Evolutionary conservation across 2,888 invertebrate species (phyloP), one percentile per base, ranked within the genome.

Genomic region (Chironomus riparius): DNA sequence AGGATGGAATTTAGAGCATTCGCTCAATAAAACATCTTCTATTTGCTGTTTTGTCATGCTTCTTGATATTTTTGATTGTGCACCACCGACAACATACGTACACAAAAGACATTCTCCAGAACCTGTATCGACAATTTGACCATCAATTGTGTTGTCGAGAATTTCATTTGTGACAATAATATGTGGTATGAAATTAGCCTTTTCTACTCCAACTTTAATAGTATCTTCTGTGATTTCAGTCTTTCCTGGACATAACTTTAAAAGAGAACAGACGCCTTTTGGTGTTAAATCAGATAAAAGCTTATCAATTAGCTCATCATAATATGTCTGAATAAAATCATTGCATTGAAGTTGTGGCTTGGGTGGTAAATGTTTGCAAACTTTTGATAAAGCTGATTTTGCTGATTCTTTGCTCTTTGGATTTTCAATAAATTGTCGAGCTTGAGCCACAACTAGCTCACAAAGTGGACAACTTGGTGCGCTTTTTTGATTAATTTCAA

Each of bases 381-480:
- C 86, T 77, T 87, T 87, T 79, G 90, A 87, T 18, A 95, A 85
- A 7, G 90, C 91, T 13, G 86, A 80, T 79, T 89, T 87, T 79
- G 95, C 92, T 79, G 86, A 88, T 21, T 85, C 88, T 88, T 92
- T 91, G 47, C 92, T 92, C 80, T 88, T 91, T 79, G 93, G 89
- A 78, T 89, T 86, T 80, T 90, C 89, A 12, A 95, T 87, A 83
- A 89, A 86, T 48, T 87, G 84, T 80, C 93, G 91, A n/a, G 95
- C 83, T 82, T 93, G 89, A 77, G 89, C 87, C 0, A 95, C 88
- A 3, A 93, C 93, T 82, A 94, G 91, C 77, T 95, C 86, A 80
- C 97, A 97, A 7, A 96, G 84, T 0, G 93, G 91, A 81, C 96
- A 95, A 79, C 89, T 91, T 18, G 89, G 87, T 79, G 91, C 90